These are phyloP conservation scores for Naso thynnoides DNA, from an alignment of 2,797 vertebrate genomes.

Conservation along the genomic window DNA sequence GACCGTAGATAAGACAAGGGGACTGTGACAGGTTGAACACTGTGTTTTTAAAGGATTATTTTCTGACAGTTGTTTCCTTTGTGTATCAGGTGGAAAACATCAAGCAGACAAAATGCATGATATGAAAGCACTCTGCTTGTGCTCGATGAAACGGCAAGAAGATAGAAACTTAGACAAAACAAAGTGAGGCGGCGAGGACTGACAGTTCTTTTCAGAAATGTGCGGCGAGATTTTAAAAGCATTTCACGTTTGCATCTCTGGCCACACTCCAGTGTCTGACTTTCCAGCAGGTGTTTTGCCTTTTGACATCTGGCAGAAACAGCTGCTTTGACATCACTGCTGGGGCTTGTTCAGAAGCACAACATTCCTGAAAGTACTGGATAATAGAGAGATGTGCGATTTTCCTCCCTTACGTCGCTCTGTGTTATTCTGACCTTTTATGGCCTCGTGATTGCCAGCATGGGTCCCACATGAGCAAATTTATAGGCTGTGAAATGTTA, in stretches of 20 bases:
- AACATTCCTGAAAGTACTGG: constrained; percentile 17
- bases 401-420: not conserved
- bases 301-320: constrained; percentile 35
- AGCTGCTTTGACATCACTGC: constrained; percentile 16
- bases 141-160: not conserved
- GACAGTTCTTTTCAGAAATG: constrained; percentile 9
- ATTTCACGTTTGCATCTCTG: constrained; percentile 15
- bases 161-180: not conserved
- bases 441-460: constrained; percentile 1
- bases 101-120: constrained; percentile 3
- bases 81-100: constrained; percentile 6
- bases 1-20: not conserved
- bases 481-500: constrained; percentile 10
- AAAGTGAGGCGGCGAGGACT: not conserved
- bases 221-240: not conserved
- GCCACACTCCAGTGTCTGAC: constrained; percentile 5
- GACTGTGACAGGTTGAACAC: not conserved
- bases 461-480: constrained; percentile 13
- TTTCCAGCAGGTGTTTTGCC: constrained; percentile 34
- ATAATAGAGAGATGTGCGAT: constrained; percentile 3
- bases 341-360: constrained; percentile 10
- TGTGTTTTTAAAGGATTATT: constrained; percentile 17
- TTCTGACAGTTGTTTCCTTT: not conserved
- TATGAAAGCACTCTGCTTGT: not conserved
- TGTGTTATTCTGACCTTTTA: constrained; percentile 16